Percentiles rank a stretch among this genome's conserved stretches.
Conservation (phyloP, 2,888 invertebrate genomes). For the Lithophane leautieri region DNA sequence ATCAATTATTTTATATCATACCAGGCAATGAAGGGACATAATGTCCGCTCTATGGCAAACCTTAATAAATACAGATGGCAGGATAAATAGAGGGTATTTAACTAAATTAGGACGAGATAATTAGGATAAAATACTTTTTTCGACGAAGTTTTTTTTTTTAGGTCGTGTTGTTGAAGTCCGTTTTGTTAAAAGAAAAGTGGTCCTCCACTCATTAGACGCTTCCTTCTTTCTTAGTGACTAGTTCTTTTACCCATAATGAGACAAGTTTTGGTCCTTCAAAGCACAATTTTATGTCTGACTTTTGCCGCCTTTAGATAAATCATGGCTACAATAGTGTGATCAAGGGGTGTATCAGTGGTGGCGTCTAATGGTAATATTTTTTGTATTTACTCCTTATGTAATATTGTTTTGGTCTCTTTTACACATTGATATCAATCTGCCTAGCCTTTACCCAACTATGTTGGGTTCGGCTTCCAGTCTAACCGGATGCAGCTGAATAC, state of each 20-base stretch:
- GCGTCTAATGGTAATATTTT: neutral
- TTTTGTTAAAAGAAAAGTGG: constrained; percentile 19
- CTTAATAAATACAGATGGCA: constrained; percentile 58
- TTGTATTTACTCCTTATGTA: neutral
- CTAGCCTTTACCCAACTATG: too few relatives aligned
- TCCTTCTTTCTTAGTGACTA: constrained; percentile 36
- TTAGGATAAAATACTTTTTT: constrained; percentile 21
- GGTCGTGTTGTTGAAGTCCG: neutral
- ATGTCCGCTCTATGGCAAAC: constrained; percentile 71
- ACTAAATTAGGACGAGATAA: constrained; percentile 30
- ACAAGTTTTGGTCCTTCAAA: constrained; percentile 21
- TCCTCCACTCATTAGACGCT: constrained; percentile 38
- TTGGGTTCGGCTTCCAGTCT: too few relatives aligned
- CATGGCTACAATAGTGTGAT: neutral
- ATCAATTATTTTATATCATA: constrained; percentile 78
- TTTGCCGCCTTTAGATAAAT: neutral
- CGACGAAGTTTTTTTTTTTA: constrained; percentile 6
- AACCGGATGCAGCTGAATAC: too few relatives aligned
- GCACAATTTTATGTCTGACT: constrained; percentile 13
- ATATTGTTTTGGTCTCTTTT: too few relatives aligned
- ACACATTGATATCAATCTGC: too few relatives aligned
- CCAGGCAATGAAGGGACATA: constrained; percentile 64
- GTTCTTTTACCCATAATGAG: constrained; percentile 27
- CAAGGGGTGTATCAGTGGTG: neutral
- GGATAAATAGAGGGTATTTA: constrained; percentile 57